Percentiles rank a stretch among this genome's conserved stretches.
Conservation (phyloP, 2,888 invertebrate species). For the Argyra leucocephala region DNA sequence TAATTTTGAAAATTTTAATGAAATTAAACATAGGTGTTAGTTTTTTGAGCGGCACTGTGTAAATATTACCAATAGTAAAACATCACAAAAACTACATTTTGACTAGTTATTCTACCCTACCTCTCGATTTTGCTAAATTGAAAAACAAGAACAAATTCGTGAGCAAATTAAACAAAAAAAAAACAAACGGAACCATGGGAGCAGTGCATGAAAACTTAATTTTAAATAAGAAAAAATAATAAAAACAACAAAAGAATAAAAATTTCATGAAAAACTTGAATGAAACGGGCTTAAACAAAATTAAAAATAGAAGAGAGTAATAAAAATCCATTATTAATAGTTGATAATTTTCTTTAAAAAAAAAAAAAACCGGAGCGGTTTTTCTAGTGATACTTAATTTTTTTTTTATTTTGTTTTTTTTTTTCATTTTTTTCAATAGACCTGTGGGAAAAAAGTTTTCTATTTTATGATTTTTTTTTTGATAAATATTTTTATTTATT, state of each 20-base stretch:
- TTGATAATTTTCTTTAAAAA: neutral
- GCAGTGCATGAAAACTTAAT: neutral
- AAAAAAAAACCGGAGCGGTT: neutral
- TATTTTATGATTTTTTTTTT: neutral
- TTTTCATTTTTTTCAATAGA: neutral
- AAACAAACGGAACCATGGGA: neutral
- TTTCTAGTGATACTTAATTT: neutral
- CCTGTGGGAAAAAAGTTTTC: neutral
- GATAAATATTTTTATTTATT: too few species aligned
- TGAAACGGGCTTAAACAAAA: neutral
- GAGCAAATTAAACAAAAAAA: neutral
- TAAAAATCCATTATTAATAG: neutral
- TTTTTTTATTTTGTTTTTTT: neutral
- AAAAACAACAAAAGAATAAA: neutral
- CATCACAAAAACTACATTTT: too few species aligned
- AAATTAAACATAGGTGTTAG: too few species aligned
- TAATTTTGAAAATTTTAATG: too few species aligned
- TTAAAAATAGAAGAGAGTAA: too few species aligned
- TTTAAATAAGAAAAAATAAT: neutral
- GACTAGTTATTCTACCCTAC: too few species aligned
- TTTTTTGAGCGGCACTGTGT: too few species aligned
- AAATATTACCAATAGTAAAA: too few species aligned
- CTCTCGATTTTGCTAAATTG: too few species aligned
- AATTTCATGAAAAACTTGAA: constrained; percentile 1
- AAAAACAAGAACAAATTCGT: neutral